Conservation (phyloP, 2,888 invertebrate genomes). For the Lycaena phlaeas region DNA sequence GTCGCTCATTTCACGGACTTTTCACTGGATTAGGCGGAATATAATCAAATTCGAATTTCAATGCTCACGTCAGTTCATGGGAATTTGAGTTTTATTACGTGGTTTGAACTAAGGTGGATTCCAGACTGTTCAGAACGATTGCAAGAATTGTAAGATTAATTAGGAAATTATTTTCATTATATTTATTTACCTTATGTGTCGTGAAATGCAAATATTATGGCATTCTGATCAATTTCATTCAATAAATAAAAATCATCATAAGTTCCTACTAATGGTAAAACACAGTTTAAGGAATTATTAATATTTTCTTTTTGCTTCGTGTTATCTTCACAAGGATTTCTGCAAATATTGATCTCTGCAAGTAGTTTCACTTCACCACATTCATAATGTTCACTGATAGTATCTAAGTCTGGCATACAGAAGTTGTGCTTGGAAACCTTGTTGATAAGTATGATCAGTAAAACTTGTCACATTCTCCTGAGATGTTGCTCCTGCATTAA, state of each 20-base stretch:
- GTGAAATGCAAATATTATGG: no score
- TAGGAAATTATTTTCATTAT: no score
- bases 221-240: no score
- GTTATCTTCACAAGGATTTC: conserved; percentile 41
- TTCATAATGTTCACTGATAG: conserved; percentile 32
- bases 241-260: no score
- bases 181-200: no score
- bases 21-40: not conserved
- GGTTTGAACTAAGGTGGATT: no score
- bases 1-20: conserved; percentile 3
- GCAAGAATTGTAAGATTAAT: no score
- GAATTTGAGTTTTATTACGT: no score
- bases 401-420: conserved; percentile 55
- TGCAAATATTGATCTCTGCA: conserved; percentile 52
- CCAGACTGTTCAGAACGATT: no score
- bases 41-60: not conserved
- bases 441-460: conserved; percentile 38
- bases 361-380: conserved; percentile 40
- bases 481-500: conserved; percentile 24
- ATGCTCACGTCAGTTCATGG: not conserved
- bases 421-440: conserved; percentile 41
- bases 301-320: conserved; percentile 32
- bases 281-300: conserved; percentile 52
- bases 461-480: conserved; percentile 41
- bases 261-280: conserved; percentile 53